phyloP scores from a whole-genome alignment of 2,797 vertebrate species.

The Phalanger gymnotis region DNA sequence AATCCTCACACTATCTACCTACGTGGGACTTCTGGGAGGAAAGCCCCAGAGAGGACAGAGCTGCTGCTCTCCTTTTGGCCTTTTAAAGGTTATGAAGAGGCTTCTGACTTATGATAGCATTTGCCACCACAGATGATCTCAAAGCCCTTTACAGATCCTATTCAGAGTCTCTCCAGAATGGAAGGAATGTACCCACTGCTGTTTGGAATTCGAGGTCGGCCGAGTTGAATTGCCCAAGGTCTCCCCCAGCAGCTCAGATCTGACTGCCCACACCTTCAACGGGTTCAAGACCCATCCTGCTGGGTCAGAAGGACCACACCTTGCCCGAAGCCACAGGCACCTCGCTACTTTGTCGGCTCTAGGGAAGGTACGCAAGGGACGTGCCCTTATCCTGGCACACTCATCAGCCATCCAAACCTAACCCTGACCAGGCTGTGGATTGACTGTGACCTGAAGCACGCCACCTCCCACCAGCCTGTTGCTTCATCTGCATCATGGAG shows the following conservation, averaged over 20 bases:
- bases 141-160: neutral
- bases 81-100: constrained; percentile 20
- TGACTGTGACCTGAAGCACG: constrained; percentile 53
- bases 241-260: neutral
- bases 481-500: constrained; percentile 28
- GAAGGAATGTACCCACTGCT: neutral
- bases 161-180: constrained; percentile 22
- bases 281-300: neutral
- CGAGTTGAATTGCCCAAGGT: neutral
- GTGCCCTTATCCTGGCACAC: neutral
- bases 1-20: neutral
- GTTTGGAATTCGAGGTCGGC: constrained; percentile 4
- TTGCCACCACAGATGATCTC: neutral
- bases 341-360: neutral
- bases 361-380: neutral
- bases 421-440: constrained; percentile 61
- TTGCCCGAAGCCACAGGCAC: neutral
- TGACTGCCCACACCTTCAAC: accelerated
- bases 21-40: neutral
- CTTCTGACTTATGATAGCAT: neutral
- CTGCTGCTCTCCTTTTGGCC: neutral
- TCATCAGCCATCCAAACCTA: neutral
- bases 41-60: neutral
- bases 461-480: constrained; percentile 55
- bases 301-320: neutral